A percentile compares a stretch with the other conserved stretches of the same genome.
These are phyloP conservation scores for Semicossyphus pulcher DNA, from an alignment of 2,113 vertebrate genomes.

Conservation along the genomic window DNA sequence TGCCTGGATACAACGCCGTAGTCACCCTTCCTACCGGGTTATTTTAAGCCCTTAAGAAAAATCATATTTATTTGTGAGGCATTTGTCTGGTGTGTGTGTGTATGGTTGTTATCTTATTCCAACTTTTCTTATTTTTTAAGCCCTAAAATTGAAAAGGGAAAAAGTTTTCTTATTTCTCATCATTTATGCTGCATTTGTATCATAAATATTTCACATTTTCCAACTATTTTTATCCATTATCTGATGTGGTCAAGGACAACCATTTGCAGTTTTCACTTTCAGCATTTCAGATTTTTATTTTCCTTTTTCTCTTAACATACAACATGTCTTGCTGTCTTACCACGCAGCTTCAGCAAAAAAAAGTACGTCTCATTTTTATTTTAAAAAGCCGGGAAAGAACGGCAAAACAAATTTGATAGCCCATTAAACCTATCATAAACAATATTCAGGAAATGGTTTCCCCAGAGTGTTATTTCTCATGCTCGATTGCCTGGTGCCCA, in stretches of 20 bases:
- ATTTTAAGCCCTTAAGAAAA: conserved; percentile 80
- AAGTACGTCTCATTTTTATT: conserved; percentile 58
- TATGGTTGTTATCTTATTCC: conserved; percentile 15
- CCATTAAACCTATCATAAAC: conserved; percentile 77
- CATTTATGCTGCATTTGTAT: too few relatives aligned
- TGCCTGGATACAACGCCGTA: conserved; percentile 81
- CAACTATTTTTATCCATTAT: neutral
- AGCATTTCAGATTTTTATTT: neutral
- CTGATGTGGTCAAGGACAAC: conserved; percentile 9
- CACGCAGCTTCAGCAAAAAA: conserved; percentile 14
- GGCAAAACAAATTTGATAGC: conserved; percentile 69
- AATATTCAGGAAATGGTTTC: conserved; percentile 66
- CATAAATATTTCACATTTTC: neutral
- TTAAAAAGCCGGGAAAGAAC: conserved; percentile 53
- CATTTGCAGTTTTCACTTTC: neutral
- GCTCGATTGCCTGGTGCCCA: conserved; percentile 48
- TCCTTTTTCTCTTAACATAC: conserved; percentile 11
- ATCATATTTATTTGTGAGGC: conserved; percentile 39
- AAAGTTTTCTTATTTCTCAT: neutral
- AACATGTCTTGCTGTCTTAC: conserved; percentile 32
- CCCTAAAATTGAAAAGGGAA: neutral
- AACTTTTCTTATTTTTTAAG: neutral
- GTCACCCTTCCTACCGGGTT: conserved; percentile 66
- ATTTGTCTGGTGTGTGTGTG: conserved; percentile 39
- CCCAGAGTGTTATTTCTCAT: conserved; percentile 51